A percentile compares a stretch with the other conserved stretches of the same genome.
Evolutionary conservation across 2,888 invertebrate species (phyloP).

Genomic region (Drosophila monieri): DNA sequence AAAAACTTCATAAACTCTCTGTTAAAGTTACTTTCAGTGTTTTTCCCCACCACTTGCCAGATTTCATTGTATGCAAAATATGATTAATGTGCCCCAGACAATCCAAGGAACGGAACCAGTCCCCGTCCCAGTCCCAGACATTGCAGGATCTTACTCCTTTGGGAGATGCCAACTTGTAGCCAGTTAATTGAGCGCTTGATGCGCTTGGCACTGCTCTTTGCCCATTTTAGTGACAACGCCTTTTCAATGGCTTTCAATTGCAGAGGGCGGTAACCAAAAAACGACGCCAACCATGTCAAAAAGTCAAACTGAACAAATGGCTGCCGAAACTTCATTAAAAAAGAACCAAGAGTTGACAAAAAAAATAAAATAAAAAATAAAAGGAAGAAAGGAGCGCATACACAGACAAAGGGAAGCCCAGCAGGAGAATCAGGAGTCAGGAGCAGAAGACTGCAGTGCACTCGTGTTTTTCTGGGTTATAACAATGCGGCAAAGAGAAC

Average conservation of each 20-base stretch:
- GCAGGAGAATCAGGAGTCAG: conserved; percentile 21
- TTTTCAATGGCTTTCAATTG: conserved; percentile 58
- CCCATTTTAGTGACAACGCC: conserved; percentile 52
- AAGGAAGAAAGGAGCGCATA: neutral
- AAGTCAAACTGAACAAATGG: conserved; percentile 49
- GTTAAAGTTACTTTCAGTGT: conserved; percentile 12
- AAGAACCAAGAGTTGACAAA: conserved; percentile 12
- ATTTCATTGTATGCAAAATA: conserved; percentile 69
- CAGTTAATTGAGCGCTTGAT: conserved; percentile 69
- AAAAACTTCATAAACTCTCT: neutral
- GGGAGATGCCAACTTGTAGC: conserved; percentile 49
- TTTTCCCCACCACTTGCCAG: conserved; percentile 27
- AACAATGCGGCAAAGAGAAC: conserved; percentile 76
- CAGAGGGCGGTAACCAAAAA: conserved; percentile 36
- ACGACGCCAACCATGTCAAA: conserved; percentile 38
- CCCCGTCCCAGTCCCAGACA: conserved; percentile 26
- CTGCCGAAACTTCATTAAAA: conserved; percentile 55
- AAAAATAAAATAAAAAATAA: conserved; percentile 11
- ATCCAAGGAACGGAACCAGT: conserved; percentile 17
- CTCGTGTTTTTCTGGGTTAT: conserved; percentile 77
- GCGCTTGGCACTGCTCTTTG: conserved; percentile 10
- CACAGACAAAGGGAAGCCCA: conserved; percentile 28
- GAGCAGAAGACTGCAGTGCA: conserved; percentile 63
- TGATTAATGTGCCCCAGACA: conserved; percentile 66
- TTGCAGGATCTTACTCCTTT: conserved; percentile 10